A percentile compares a stretch with the other conserved stretches of the same genome.
These are phyloP conservation scores for Crepidodera aurea DNA, from an alignment of 2,888 invertebrate species.

Conservation along the genomic window DNA sequence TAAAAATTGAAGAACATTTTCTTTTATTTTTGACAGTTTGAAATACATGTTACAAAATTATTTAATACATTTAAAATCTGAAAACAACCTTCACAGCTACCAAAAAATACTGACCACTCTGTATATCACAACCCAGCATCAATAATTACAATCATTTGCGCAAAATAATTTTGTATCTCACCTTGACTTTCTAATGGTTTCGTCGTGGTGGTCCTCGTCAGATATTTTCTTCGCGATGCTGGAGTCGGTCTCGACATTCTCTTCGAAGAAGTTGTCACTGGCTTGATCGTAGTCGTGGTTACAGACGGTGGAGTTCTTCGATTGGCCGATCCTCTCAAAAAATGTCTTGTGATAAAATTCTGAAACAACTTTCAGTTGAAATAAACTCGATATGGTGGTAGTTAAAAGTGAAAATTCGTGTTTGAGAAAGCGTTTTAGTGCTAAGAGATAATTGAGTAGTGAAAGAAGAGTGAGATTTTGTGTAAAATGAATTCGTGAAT, in stretches of 20 bases:
- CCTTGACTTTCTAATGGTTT: slow-evolving; percentile 55
- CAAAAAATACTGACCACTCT: too few species aligned
- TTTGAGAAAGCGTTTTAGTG: not conserved
- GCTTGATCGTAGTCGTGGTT: slow-evolving; percentile 38
- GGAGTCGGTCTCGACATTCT: slow-evolving; percentile 48
- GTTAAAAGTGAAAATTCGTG: not conserved
- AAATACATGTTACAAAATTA: too few species aligned
- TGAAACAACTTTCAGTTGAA: slow-evolving; percentile 1
- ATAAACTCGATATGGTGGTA: not conserved
- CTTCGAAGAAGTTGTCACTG: slow-evolving; percentile 33
- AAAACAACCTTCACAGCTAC: too few species aligned
- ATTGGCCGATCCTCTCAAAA: slow-evolving; percentile 13
- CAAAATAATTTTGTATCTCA: slow-evolving; percentile 37
- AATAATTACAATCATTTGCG: too few species aligned
- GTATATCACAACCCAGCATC: too few species aligned
- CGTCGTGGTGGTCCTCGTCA: slow-evolving; percentile 37
- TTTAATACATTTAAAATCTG: too few species aligned
- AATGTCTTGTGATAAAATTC: slow-evolving; percentile 5
- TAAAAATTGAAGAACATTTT: too few species aligned
- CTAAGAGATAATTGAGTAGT: not conserved
- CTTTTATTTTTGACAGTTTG: too few species aligned
- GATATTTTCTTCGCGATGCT: slow-evolving; percentile 49
- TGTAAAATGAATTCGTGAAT: not conserved
- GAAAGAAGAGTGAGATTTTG: not conserved
- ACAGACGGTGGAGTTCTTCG: slow-evolving; percentile 8